Base-by-base conservation (phyloP, 2,113 vertebrate species). In the Cochlearius cochlearius region DNA sequence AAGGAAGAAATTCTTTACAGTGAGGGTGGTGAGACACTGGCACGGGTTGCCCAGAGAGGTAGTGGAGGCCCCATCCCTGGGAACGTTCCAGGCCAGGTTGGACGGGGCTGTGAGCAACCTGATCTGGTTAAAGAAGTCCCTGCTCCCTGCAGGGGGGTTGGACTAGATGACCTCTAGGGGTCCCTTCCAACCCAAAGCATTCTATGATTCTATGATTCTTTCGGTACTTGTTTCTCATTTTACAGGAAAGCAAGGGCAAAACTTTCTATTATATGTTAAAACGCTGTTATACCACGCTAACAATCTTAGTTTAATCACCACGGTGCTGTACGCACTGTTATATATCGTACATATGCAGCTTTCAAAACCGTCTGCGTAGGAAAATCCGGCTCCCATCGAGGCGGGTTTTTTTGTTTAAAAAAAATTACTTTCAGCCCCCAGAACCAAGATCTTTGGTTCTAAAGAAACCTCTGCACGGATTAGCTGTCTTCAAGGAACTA, bases 401-500 rank as follows among this genome's bases (percentile, higher is more conserved):
- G 43, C 4, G 32, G 55, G 32, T 84, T 19, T 68, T 68, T 79
- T 93, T 34, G 38, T 34, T 69, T 58, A 45, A 34, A 91, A 93
- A 92, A 86, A 93, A 59, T 78, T 41, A 15, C 84, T 94, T 96
- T 94, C 89, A 85, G 38, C 94, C 86, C 68, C 56, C 91, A 62
- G 38, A 50, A 58, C 71, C 80, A 59, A 94, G 60, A 72, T 30
- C 38, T 8, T 8, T 29, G 63, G 3, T 73, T 95, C 74, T 62
- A 80, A 43, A 66, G 85, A 49, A 95, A 72, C 58, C 90, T 86
- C 77, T 67, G 49, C 75, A 9, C 89, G 71, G 90, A 92, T 97
- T 90, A 96, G 74, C 43, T 90, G 53, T 88, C 96, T 94, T 92
- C 63, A 91, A 90, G 96, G 95, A 88, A 79, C 69, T 88, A 97